These are phyloP conservation scores for Chaenocephalus aceratus DNA, from an alignment of 2,113 vertebrate species.

Conservation along the genomic window DNA sequence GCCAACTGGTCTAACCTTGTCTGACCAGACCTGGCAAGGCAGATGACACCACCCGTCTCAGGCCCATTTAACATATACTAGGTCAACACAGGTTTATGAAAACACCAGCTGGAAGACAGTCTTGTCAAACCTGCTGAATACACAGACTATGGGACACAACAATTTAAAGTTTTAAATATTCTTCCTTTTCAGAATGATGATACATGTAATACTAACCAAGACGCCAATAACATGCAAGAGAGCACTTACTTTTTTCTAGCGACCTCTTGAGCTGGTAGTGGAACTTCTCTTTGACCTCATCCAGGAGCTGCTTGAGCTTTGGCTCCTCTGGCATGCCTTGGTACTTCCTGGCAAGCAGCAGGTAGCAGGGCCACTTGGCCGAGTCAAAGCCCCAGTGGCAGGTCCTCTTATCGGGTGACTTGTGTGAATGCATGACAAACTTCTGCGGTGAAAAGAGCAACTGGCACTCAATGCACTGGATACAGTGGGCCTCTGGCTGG, in stretches of 20 bases:
- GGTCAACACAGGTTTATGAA: constrained; percentile 68
- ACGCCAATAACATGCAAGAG: neutral
- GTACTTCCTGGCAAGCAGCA: constrained; percentile 95
- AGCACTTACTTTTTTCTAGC: constrained; percentile 92
- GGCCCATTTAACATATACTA: constrained; percentile 40
- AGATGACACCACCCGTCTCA: constrained; percentile 72
- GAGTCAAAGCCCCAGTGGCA: constrained; percentile 99
- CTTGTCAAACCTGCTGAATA: constrained; percentile 31
- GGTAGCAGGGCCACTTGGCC: constrained; percentile 97
- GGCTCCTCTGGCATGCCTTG: constrained; percentile 89
- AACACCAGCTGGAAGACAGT: constrained; percentile 40
- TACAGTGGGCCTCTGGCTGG: constrained; percentile 91
- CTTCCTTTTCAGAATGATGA: neutral
- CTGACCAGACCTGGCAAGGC: constrained; percentile 57
- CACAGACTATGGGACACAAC: constrained; percentile 12
- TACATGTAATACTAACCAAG: neutral
- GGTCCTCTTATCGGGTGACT: constrained; percentile 97
- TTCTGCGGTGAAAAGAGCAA: constrained; percentile 97
- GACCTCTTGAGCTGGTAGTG: constrained; percentile 87
- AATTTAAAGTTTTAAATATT: neutral
- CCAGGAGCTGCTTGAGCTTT: constrained; percentile 89
- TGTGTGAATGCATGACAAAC: constrained; percentile 98
- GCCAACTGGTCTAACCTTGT: constrained; percentile 66
- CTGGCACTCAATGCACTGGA: constrained; percentile 97
- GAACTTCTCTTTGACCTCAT: constrained; percentile 98